phyloP scores from a whole-genome alignment of 2,797 vertebrate species.

The Clarias pachynema region DNA sequence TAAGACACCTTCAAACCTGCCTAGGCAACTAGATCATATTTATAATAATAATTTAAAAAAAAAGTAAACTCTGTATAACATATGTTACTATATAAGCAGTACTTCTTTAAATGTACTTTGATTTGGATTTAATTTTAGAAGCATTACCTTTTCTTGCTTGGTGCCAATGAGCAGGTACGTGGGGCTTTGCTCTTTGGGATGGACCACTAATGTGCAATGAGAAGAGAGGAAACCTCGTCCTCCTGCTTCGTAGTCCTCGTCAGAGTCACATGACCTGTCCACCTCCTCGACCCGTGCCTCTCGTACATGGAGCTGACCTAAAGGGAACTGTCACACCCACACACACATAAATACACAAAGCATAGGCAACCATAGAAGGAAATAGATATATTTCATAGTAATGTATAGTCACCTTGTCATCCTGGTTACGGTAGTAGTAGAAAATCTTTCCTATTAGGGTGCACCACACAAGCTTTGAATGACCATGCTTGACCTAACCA shows the following conservation, averaged over 20 bases:
- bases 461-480: conserved; percentile 96
- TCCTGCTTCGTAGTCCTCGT: conserved; percentile 91
- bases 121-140: not conserved
- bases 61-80: not conserved
- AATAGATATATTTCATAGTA: not conserved
- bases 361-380: not conserved
- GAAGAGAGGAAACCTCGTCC: conserved; percentile 86
- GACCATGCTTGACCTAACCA: conserved; percentile 92
- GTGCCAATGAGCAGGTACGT: conserved; percentile 93
- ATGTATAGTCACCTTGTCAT: conserved; percentile 83
- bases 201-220: conserved; percentile 88
- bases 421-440: conserved; percentile 91
- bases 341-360: not conserved
- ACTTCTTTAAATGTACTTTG: not conserved
- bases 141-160: conserved; percentile 90
- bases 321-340: conserved; percentile 75
- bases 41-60: not conserved
- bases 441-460: conserved; percentile 86
- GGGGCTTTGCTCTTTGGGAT: conserved; percentile 91
- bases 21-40: not conserved
- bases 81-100: not conserved
- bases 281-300: conserved; percentile 87
- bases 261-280: conserved; percentile 93
- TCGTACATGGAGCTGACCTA: conserved; percentile 83
- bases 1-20: not conserved